These are phyloP conservation scores for Sinocyclocheilus rhinocerous DNA, from an alignment of 2,113 vertebrate genomes.

Conservation along the genomic window DNA sequence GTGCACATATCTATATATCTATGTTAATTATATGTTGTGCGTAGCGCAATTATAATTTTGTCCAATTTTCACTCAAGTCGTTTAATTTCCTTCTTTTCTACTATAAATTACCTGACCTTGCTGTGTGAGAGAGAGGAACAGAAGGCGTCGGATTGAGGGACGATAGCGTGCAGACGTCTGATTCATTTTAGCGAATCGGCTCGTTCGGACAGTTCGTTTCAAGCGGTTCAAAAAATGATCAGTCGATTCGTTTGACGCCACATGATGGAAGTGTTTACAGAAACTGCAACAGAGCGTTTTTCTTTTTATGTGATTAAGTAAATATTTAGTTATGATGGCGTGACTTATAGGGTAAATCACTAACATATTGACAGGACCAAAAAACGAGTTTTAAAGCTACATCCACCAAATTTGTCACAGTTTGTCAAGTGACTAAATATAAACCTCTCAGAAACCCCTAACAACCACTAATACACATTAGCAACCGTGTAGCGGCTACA, in stretches of 20 bases:
- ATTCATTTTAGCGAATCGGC: constrained; percentile 24
- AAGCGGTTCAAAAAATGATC: neutral
- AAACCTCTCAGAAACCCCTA: no score
- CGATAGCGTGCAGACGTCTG: constrained; percentile 18
- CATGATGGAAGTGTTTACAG: neutral
- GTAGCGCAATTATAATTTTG: neutral
- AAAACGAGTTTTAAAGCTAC: no score
- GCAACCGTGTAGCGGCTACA: neutral
- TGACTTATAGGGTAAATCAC: neutral
- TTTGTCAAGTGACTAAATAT: no score
- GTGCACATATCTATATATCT: neutral
- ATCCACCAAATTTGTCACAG: no score
- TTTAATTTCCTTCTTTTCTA: constrained; percentile 16
- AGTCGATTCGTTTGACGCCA: neutral
- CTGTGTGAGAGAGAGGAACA: neutral
- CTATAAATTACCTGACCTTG: constrained; percentile 63
- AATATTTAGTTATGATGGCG: neutral
- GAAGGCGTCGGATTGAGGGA: constrained; percentile 49
- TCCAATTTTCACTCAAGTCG: neutral
- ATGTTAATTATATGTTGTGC: neutral
- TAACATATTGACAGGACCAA: no score
- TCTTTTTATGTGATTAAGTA: neutral
- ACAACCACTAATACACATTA: neutral
- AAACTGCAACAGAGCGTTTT: neutral
- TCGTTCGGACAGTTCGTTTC: neutral